Evolutionary conservation across 2,113 vertebrate species (phyloP), one percentile per base, ranked within the genome.

Genomic region (Oryzias celebensis): DNA sequence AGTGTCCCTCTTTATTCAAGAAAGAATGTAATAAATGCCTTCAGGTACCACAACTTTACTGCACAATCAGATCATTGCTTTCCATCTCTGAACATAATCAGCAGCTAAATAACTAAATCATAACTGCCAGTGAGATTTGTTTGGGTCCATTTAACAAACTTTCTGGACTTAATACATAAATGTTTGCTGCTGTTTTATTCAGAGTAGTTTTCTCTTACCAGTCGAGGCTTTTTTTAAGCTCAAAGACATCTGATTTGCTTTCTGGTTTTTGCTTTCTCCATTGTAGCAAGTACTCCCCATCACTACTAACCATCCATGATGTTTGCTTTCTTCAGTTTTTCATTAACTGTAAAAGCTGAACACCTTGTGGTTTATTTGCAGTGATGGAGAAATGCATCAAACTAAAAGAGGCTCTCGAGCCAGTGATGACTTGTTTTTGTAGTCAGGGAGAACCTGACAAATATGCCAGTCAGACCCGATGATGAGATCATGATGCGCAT

Each of bases 1-100:
- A 93, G 92, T 89, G 92, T 92, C 54, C 92, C 92, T 49, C 91
- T 93, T 84, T 93, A 93, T 91, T 93, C 92, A 87, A 92, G 92
- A 92, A 93, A 93, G 92, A 93, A 93, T 93, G 91, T 92, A 90
- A 92, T 93, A 90, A 93, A 92, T 93, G 87, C 91, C 84, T 93
- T 92, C 92, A 93, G 92, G 92, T 93, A 93, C 87, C 77, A 52
- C 70, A 74, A 47, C 68, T 83, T 65, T 46, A 53, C 71, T 80
- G 72, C 66, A 67, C 70, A 77, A 79, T 82, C 65, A 86, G 78
- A 80, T 87, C 87, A 87, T 87, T 26, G 59, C 78, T 86, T 52
- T 72, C 51, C 86, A 86, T 85, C 67, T 77, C 66, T 84, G 79
- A 45, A 49, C 78, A 83, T 82, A 45, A 56, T 48, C 81, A 23